Evolutionary conservation across 23 tunicate genomes (phyloP).

Genomic region (Phallusia fumigata): DNA sequence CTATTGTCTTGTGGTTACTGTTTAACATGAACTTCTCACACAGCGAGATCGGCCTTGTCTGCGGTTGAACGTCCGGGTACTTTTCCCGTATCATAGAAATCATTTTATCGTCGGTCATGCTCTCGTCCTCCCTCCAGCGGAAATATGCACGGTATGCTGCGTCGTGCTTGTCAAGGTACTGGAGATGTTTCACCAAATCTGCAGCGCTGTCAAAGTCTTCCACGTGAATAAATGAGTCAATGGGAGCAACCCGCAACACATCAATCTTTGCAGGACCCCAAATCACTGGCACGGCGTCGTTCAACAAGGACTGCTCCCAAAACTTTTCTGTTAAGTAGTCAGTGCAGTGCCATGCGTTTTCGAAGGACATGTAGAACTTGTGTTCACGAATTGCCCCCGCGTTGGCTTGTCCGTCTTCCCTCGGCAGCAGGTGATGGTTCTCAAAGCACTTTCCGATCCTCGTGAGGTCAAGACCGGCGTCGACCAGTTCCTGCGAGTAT

Average conservation of each 20-base stretch:
- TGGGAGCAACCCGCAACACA: constrained; percentile 22
- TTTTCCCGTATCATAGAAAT: not conserved
- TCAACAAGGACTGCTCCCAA: constrained; percentile 10
- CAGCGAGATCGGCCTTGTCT: not conserved
- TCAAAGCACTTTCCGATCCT: constrained; percentile 35
- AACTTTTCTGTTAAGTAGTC: constrained; percentile 44
- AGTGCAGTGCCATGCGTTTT: constrained; percentile 27
- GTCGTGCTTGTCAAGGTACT: constrained; percentile 28
- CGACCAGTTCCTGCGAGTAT: constrained; percentile 16
- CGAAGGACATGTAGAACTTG: constrained; percentile 53
- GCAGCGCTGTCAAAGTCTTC: constrained; percentile 28
- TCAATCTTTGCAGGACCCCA: constrained; percentile 23
- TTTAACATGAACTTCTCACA: constrained; percentile 6
- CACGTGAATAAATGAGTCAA: constrained; percentile 27
- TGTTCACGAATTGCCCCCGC: not conserved
- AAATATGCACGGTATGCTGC: constrained; percentile 19
- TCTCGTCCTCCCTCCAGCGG: constrained; percentile 35
- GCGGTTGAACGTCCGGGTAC: constrained; percentile 9
- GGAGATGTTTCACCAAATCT: constrained; percentile 3
- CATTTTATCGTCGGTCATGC: constrained; percentile 45
- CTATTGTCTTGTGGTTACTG: not conserved
- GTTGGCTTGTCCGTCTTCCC: not conserved
- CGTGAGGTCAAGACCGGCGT: constrained; percentile 32
- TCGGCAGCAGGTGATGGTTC: not conserved
- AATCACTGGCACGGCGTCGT: constrained; percentile 32